These are phyloP conservation scores for Netelia fuscicornis DNA, from an alignment of 2,888 invertebrate species.

Conservation along the genomic window DNA sequence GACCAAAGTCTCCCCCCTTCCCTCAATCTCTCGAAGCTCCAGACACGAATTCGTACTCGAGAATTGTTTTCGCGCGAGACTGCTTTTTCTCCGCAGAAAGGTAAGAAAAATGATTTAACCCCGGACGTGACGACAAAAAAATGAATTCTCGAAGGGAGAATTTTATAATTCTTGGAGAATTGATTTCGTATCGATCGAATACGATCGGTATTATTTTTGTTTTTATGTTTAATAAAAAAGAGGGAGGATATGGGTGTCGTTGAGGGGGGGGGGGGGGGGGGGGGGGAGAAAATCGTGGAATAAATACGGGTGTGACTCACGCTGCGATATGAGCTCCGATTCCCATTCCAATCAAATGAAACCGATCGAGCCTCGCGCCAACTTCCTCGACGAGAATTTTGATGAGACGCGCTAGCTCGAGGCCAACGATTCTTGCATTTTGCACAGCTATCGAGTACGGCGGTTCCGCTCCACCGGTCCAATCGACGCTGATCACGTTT, in stretches of 20 bases:
- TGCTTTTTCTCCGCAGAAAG: slow-evolving; percentile 21
- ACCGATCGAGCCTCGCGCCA: slow-evolving; percentile 75
- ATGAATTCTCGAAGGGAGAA: background rate
- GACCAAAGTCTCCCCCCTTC: background rate
- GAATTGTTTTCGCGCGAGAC: slow-evolving; percentile 48
- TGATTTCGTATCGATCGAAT: no score
- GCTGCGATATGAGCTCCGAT: slow-evolving; percentile 86
- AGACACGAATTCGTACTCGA: slow-evolving; percentile 35
- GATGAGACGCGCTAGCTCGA: slow-evolving; percentile 85
- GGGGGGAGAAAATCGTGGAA: background rate
- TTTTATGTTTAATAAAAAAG: no score
- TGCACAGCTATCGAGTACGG: slow-evolving; percentile 87
- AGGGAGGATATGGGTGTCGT: background rate
- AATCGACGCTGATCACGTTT: slow-evolving; percentile 86
- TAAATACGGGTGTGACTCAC: slow-evolving; percentile 33
- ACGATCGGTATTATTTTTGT: no score
- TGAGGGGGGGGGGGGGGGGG: background rate
- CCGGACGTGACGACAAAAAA: background rate
- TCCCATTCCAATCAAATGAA: slow-evolving; percentile 86
- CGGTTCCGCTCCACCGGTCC: slow-evolving; percentile 86
- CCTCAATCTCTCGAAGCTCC: background rate
- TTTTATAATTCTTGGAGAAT: no score
- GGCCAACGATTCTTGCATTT: slow-evolving; percentile 86
- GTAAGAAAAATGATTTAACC: slow-evolving; percentile 23
- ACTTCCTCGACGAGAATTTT: slow-evolving; percentile 78